Conservation (phyloP, 2,888 invertebrate species). For the Empis livida region DNA sequence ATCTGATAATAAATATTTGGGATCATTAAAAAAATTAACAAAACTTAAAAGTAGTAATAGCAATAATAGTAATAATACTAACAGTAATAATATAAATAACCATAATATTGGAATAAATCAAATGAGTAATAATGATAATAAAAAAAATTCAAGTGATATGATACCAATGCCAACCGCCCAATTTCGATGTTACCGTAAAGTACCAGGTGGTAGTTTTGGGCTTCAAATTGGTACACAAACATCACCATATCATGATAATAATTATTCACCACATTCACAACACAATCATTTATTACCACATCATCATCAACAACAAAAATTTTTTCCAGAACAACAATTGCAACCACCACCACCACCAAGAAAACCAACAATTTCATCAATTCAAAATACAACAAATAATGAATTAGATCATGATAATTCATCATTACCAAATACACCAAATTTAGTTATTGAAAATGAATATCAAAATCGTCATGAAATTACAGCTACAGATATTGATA, state of each 20-base stretch:
- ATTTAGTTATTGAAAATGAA: neutral
- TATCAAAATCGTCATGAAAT: neutral
- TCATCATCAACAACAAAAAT: slow-evolving; percentile 8
- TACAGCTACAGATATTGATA: too few species aligned
- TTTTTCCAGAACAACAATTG: slow-evolving; percentile 3
- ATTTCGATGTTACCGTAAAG: slow-evolving; percentile 60
- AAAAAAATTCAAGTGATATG: slow-evolving; percentile 38
- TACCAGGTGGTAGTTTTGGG: slow-evolving; percentile 41
- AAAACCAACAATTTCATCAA: slow-evolving; percentile 19
- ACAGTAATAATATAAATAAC: slow-evolving; percentile 14
- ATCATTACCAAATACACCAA: neutral
- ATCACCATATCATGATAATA: slow-evolving; percentile 11
- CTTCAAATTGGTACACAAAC: slow-evolving; percentile 29
- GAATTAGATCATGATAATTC: neutral
- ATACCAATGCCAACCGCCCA: slow-evolving; percentile 68
- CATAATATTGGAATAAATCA: slow-evolving; percentile 20
- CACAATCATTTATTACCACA: slow-evolving; percentile 5
- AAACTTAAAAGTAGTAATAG: slow-evolving; percentile 23
- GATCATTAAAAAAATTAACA: slow-evolving; percentile 58
- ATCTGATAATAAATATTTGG: slow-evolving; percentile 39
- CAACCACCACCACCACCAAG: neutral
- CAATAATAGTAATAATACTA: neutral
- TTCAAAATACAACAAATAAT: slow-evolving; percentile 20
- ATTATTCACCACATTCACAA: slow-evolving; percentile 10
- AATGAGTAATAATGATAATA: slow-evolving; percentile 13